Evolutionary conservation across 2,797 vertebrate species (phyloP), one percentile per base, ranked within the genome.

Genomic region (Neopelma chrysocephalum): DNA sequence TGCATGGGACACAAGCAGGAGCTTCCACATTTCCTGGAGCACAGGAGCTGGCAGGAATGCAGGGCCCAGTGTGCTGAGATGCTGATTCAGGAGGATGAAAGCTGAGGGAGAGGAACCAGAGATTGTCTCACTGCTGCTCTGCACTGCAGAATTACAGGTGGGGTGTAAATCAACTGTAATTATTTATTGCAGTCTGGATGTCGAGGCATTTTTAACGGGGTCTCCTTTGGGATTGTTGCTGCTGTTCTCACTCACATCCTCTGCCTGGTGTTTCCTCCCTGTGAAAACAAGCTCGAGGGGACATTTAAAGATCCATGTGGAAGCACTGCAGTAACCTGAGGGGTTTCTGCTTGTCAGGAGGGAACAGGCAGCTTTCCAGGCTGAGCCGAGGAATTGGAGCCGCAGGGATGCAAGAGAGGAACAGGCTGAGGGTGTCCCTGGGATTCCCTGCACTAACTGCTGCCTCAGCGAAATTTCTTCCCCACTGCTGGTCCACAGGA

Each of bases 1-100:
- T 27, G 22, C 27, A 31, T 1, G 3, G 42, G 26, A 31, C 0
- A 1, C 2, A 1, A 3, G 2, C 32, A 6, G 48, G 32, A 60
- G 19, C 29, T 43, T 12, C 14, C 10, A 6, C 69, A 21, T 2
- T 29, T 34, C 70, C 87, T 75, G 53, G 8, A 73, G 89, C 60
- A 19, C 65, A 58, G 80, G 15, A 51, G 61, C 53, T 54, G 62
- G 54, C 56, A n/a, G 56, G 1, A 27, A 22, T 0, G 11, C 8
- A 20, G 2, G 45, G 45, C 48, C 18, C 17, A 32, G 53, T 2
- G n/a, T 1, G 3, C 25, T 27, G 51, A 68, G 83, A 29, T 47
- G 65, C 90, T 91, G 85, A 34, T 34, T 38, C 66, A 78, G 66
- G 71, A 48, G 60, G 57, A 29, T 23, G 56, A 70, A 40, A 43